Evolutionary conservation across 1,140 invertebrate species (phyloP).

Genomic region (Zaprionus tsacasi): DNA sequence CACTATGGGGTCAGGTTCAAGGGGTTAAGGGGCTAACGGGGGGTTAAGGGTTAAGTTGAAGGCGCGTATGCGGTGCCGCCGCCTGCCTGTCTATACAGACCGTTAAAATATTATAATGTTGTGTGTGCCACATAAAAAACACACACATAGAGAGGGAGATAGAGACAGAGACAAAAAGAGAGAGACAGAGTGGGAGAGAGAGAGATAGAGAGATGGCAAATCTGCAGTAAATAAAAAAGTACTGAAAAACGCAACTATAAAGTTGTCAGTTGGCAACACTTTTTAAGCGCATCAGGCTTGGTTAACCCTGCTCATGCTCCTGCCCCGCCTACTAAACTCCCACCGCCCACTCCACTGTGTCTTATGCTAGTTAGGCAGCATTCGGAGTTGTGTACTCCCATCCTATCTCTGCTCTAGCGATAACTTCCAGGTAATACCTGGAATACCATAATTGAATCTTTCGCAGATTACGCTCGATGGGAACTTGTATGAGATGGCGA

Average conservation of each 20-base stretch:
- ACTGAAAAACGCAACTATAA: background rate
- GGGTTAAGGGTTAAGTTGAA: background rate
- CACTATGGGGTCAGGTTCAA: background rate
- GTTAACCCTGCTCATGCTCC: too few species aligned
- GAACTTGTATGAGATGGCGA: too few species aligned
- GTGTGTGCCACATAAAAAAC: constrained; percentile 4
- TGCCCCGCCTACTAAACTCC: background rate
- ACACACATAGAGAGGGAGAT: background rate
- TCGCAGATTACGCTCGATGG: too few species aligned
- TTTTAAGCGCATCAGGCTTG: background rate
- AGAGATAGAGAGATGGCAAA: background rate
- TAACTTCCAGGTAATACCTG: too few species aligned
- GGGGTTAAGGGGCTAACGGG: too few species aligned
- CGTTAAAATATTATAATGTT: constrained; percentile 8
- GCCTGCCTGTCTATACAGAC: background rate
- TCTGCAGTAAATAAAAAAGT: constrained; percentile 1
- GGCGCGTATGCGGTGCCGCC: background rate
- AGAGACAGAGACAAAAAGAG: background rate
- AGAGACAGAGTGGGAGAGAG: background rate
- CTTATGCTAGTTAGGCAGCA: too few species aligned
- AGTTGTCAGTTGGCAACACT: background rate
- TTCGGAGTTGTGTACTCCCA: too few species aligned
- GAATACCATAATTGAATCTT: too few species aligned
- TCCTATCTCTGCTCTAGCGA: background rate
- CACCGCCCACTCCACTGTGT: background rate